Evolutionary conservation across 2,113 vertebrate genomes (phyloP).

Genomic region (Geococcyx californianus): DNA sequence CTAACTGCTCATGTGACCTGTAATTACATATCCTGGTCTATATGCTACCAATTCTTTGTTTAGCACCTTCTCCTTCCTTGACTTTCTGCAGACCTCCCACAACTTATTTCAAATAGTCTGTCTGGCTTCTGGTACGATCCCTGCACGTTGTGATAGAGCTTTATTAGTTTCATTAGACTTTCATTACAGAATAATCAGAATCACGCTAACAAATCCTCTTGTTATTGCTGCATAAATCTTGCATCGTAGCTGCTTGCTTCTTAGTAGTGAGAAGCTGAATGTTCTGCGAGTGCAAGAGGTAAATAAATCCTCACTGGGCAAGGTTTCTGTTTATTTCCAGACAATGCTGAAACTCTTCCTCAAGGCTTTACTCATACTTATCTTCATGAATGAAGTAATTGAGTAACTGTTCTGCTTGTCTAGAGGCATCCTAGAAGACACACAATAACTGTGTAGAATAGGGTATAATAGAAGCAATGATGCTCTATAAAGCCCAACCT

Average conservation of each 20-base stretch:
- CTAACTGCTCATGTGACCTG: fast-evolving
- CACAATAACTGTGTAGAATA: background rate
- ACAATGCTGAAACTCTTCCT: background rate
- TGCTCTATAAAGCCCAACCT: background rate
- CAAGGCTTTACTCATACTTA: background rate
- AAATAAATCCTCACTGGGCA: background rate
- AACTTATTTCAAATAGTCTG: background rate
- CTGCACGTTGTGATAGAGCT: slow-evolving; percentile 34
- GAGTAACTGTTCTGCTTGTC: background rate
- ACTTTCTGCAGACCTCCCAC: background rate
- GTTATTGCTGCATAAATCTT: slow-evolving; percentile 35
- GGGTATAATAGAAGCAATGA: background rate
- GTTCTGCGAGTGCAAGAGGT: background rate
- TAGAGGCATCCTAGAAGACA: background rate
- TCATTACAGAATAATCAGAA: slow-evolving; percentile 41
- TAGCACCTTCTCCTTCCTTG: background rate
- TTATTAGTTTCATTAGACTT: slow-evolving; percentile 62
- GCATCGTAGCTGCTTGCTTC: background rate
- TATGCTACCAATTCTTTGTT: background rate
- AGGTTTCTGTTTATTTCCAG: background rate
- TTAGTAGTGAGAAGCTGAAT: background rate
- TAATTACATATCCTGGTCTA: background rate
- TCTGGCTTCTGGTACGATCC: background rate
- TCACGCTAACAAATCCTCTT: slow-evolving; percentile 12
- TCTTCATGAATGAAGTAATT: background rate